Conservation (phyloP, 2,113 vertebrate species). For the Ia io region DNA sequence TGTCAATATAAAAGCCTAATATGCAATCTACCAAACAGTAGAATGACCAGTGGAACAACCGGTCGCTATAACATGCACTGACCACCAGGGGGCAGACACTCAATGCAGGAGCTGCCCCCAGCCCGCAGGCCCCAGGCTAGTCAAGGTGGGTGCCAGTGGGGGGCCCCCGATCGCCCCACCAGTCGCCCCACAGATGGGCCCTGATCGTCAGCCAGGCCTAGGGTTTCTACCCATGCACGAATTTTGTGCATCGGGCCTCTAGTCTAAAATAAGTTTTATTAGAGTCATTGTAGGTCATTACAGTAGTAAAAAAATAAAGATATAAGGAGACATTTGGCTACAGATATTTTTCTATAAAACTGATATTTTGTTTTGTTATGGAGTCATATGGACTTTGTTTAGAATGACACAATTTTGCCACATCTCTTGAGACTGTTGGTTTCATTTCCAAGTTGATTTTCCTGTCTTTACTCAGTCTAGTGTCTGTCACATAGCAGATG, state of each 20-base stretch:
- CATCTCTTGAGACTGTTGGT: neutral
- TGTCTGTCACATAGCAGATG: neutral
- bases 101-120: too few relatives aligned
- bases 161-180: too few relatives aligned
- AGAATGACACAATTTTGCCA: neutral
- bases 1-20: neutral
- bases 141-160: too few relatives aligned
- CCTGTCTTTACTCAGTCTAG: neutral
- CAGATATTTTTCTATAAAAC: neutral
- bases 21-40: too few relatives aligned
- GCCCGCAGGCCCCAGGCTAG: too few relatives aligned
- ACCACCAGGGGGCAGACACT: too few relatives aligned
- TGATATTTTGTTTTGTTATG: neutral
- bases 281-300: neutral
- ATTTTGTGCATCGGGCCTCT: too few relatives aligned
- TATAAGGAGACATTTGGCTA: neutral
- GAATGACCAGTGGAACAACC: too few relatives aligned
- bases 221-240: too few relatives aligned
- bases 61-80: too few relatives aligned
- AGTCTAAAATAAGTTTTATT: neutral
- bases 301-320: neutral
- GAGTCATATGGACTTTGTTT: neutral
- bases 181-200: too few relatives aligned
- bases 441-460: neutral
- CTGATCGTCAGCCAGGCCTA: too few relatives aligned